Percentiles rank a stretch among this genome's conserved stretches.
These are phyloP conservation scores for Diplodus sargus DNA, from an alignment of 2,797 vertebrate genomes.

Conservation along the genomic window DNA sequence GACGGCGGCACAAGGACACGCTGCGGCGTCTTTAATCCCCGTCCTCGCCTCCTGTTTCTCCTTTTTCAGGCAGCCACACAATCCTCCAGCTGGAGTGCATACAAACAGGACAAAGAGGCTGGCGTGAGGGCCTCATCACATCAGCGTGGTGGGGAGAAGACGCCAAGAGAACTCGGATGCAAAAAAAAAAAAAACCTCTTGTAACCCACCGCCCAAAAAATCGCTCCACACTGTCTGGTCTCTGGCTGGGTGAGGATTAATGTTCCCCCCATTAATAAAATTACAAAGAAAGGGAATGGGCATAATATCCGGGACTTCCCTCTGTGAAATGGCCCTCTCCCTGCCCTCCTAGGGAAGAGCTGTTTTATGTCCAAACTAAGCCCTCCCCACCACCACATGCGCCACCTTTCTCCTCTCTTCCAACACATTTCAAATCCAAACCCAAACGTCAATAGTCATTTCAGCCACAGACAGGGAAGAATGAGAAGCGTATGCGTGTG, in stretches of 20 bases:
- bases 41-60: background rate
- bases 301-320: conserved; percentile 52
- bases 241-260: conserved; percentile 60
- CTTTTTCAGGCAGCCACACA: conserved; percentile 17
- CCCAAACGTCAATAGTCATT: conserved; percentile 84
- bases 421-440: conserved; percentile 80
- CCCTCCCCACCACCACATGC: background rate
- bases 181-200: conserved; percentile 35
- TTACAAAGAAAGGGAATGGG: conserved; percentile 53
- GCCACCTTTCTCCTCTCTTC: conserved; percentile 50
- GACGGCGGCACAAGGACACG: conserved; percentile 50
- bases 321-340: conserved; percentile 54
- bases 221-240: conserved; percentile 32
- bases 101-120: conserved; percentile 31
- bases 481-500: conserved; percentile 47
- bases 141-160: conserved; percentile 7
- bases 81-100: conserved; percentile 29
- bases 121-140: conserved; percentile 23
- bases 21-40: conserved; percentile 6
- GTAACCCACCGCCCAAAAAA: conserved; percentile 29
- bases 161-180: conserved; percentile 6
- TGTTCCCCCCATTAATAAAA: conserved; percentile 57
- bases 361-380: conserved; percentile 61
- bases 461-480: conserved; percentile 67
- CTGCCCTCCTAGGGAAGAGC: conserved; percentile 52